Base-by-base conservation (phyloP, 2,113 vertebrate species). In the Kobus ellipsiprymnus region DNA sequence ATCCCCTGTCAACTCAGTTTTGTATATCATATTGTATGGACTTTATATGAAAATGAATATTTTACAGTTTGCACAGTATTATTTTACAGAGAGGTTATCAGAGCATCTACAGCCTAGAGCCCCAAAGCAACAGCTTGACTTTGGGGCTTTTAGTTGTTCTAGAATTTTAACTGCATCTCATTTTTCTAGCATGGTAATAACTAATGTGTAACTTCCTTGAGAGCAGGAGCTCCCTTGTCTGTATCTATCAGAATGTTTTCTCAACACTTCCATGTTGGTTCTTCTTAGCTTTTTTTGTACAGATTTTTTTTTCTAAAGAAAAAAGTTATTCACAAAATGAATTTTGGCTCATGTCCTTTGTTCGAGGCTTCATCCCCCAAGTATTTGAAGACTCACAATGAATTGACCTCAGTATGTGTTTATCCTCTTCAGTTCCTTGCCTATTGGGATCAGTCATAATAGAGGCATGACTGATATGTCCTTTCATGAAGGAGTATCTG, bases 161-260 rank as follows among this genome's bases (percentile, higher is more conserved):
- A 97, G 93, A 88, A 91, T 97, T 98, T 98, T 99, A 98, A 98
- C 96, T 98, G 98, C 98, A 99, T 99, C 98, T 98, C 97, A 95
- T 98, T 98, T 98, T 99, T 99, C 98, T 98, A 99, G 99, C 99
- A 99, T 99, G 98, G 96, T 99, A 94, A 98, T 98, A 98, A 98
- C 97, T 98, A 91, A 98, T 91, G 84, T 98, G 95, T 98, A 97
- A 98, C 97, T 98, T 97, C 97, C 98, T 98, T 94, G 96, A 98
- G 93, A 91, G 98, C 98, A 98, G 98, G 98, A 98, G 97, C 98
- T 83, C 97, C 98, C 87, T 98, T 87, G 89, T 98, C 97, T 98
- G 95, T 98, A 98, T 97, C 98, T 98, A 95, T 94, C 98, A 98
- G 97, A 98, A 99, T 98, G 98, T 98, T 98, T 98, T 98, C 98